Evolutionary conservation across 1,140 invertebrate species (phyloP).

Genomic region (Drosophila sp.): DNA sequence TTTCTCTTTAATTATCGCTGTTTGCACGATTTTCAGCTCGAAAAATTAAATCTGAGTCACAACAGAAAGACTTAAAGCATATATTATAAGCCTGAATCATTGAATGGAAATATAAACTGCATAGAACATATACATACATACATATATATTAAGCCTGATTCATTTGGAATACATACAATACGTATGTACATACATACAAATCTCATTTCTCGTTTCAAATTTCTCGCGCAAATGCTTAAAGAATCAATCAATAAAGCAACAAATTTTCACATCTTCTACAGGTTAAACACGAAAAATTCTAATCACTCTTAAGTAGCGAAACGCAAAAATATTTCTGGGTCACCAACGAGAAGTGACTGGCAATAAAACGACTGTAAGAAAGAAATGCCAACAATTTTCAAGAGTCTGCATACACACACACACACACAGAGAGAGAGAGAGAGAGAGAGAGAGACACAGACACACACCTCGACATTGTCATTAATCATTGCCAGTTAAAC

Average conservation of each 20-base stretch:
- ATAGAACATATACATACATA: too few species aligned
- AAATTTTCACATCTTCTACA: constrained; percentile 5
- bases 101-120: not conserved
- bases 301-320: constrained; percentile 48
- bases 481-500: constrained; percentile 77
- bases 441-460: not conserved
- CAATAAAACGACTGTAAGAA: constrained; percentile 1
- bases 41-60: not conserved
- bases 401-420: constrained; percentile 26
- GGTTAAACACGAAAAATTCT: constrained; percentile 35
- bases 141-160: too few species aligned
- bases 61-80: not conserved
- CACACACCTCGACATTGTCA: constrained; percentile 52
- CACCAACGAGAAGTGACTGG: constrained; percentile 41
- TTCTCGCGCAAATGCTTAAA: not conserved
- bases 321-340: constrained; percentile 64
- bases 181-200: not conserved
- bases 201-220: too few species aligned
- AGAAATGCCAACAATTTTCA: constrained; percentile 60
- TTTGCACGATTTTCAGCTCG: not conserved
- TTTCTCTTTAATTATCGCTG: too few species aligned
- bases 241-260: constrained; percentile 45
- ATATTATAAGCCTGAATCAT: constrained; percentile 12
- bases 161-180: too few species aligned
- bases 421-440: not conserved